Evolutionary conservation across 2,888 invertebrate species (phyloP).

Genomic region (Glyphotaelius pellucidus): DNA sequence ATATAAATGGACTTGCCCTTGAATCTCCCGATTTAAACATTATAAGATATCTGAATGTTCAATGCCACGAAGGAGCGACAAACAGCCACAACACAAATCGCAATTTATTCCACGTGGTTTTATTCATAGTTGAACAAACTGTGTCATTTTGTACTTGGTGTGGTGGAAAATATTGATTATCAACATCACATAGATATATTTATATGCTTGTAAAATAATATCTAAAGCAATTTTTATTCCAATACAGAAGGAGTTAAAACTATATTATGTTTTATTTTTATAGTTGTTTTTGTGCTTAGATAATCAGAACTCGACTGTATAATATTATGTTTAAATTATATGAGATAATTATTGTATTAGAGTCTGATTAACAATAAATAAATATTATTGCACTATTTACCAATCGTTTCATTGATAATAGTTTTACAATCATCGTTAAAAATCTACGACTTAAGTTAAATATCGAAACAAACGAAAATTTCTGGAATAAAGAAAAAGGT

Average conservation of each 20-base stretch:
- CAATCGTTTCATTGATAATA: not conserved
- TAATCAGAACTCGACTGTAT: conserved; percentile 34
- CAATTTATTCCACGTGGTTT: not conserved
- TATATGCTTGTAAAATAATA: not conserved
- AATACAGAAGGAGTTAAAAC: not conserved
- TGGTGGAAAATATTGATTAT: not conserved
- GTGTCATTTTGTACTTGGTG: not conserved
- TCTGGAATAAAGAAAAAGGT: not conserved
- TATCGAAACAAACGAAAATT: not conserved
- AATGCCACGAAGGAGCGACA: not conserved
- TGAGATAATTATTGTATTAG: conserved; percentile 39
- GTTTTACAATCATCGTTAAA: not conserved
- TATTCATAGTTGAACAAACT: not conserved
- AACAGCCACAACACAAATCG: not conserved
- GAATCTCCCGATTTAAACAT: not conserved
- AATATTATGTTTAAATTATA: conserved; percentile 3
- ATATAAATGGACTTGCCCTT: not conserved
- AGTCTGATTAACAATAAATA: conserved; percentile 43
- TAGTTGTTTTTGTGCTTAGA: conserved; percentile 24
- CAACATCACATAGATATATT: not conserved
- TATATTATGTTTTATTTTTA: not conserved
- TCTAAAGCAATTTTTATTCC: not conserved
- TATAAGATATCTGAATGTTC: not conserved
- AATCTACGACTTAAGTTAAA: not conserved
- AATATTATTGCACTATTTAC: conserved; percentile 22